A percentile compares a stretch with the other conserved stretches of the same genome.
Evolutionary conservation across 2,888 invertebrate genomes (phyloP).

Genomic region (Habroteleia sp.): DNA sequence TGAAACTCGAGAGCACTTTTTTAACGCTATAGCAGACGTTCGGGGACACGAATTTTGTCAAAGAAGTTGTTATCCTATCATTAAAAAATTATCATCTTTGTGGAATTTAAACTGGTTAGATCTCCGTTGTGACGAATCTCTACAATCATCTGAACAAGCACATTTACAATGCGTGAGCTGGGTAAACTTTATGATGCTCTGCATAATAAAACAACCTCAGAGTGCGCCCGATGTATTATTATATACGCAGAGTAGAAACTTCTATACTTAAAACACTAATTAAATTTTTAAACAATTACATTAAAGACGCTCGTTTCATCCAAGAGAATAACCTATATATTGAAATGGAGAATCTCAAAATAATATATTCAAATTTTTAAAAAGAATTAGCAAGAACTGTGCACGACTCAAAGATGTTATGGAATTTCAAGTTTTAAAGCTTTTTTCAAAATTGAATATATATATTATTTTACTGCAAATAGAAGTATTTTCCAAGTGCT

Average conservation of each 20-base stretch:
- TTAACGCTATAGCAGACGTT: slow-evolving; percentile 15
- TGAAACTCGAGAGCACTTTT: slow-evolving; percentile 41
- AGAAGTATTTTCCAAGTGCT: no score
- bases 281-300: slow-evolving; percentile 10
- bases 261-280: slow-evolving; percentile 24
- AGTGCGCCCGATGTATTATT: slow-evolving; percentile 39
- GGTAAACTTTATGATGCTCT: slow-evolving; percentile 51
- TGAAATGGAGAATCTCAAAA: no score
- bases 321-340: no score
- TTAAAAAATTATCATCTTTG: slow-evolving; percentile 54
- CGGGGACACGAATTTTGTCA: slow-evolving; percentile 14
- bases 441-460: no score
- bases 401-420: no score
- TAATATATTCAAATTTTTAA: no score
- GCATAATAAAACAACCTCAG: slow-evolving; percentile 40
- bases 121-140: slow-evolving; percentile 35
- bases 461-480: no score
- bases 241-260: slow-evolving; percentile 2
- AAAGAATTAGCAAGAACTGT: no score
- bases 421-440: no score
- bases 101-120: slow-evolving; percentile 30
- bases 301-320: no score
- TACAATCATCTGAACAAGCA: slow-evolving; percentile 48
- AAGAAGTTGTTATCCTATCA: slow-evolving; percentile 48
- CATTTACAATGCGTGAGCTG: slow-evolving; percentile 49